Base-by-base conservation (phyloP, 2,113 vertebrate species). In the Phylloscopus whistleri region DNA sequence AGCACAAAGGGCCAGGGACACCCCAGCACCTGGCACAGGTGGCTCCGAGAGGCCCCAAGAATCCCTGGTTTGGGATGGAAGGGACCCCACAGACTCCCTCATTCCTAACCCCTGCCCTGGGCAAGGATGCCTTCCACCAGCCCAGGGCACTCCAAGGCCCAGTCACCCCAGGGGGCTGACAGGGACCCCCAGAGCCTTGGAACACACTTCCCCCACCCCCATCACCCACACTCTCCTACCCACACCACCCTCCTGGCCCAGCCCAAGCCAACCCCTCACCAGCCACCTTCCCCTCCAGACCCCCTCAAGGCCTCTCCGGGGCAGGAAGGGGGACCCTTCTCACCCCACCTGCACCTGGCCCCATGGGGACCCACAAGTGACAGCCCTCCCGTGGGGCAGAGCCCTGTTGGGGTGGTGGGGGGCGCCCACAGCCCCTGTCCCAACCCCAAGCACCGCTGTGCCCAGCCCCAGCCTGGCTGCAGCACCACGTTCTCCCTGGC, bases 381-480 rank as follows among this genome's bases (percentile, higher is more conserved):
- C 74, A 74, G 75, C 46, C 41, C 49, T 41, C 28, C 39, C 1
- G 0, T 19, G 43, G 49, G 52, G 44, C 85, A 31, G 49, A 89
- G n/a, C 33, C n/a, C 33, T 21, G 72, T 19, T 0, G 1, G 58
- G 58, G 19, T 5, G 2, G 21, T 23, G 16, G 23, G 15, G 13
- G 23, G 15, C 31, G 4, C 35, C 13, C 9, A 7, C 15, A 37
- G 35, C 16, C 43, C 68, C 67, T 0, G 0, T 23, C 69, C 41
- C 31, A 9, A 23, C 41, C 26, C 16, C 19, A 4, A 76, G 48
- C 4, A 2, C 23, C 28, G 55, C 62, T 0, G 1, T 77, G 33
- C 82, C 46, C 77, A 90, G 82, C 48, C 79, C 72, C 17, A 31
- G 51, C 52, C 88, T 6, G 17, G 86, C 79, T 43, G 18, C 75